Evolutionary conservation across 2,113 vertebrate species (phyloP).

Genomic region (Paradoxurus hermaphroditus): DNA sequence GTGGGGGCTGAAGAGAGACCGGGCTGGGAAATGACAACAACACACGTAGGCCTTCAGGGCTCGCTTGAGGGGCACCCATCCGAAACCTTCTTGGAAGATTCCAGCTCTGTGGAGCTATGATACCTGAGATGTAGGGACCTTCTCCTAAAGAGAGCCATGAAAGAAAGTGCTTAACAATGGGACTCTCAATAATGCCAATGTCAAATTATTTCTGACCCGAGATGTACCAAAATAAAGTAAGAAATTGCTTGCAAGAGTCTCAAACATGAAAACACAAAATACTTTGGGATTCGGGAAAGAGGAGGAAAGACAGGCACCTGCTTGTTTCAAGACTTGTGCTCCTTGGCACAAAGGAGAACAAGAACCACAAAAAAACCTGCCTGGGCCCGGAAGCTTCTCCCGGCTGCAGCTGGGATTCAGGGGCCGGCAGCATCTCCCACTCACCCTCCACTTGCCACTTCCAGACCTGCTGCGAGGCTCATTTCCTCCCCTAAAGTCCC

Average conservation of each 20-base stretch:
- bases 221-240: neutral
- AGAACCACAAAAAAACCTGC: neutral
- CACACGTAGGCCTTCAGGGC: neutral
- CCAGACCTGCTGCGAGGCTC: neutral
- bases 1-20: accelerated
- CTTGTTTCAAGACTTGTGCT: neutral
- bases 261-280: neutral
- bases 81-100: neutral
- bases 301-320: neutral
- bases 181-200: neutral
- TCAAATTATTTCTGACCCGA: neutral
- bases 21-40: neutral
- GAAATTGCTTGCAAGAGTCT: neutral
- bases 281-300: neutral
- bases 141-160: neutral
- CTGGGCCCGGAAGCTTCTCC: neutral
- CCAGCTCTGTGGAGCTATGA: neutral
- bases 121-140: neutral
- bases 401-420: neutral
- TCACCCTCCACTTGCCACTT: neutral
- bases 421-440: neutral
- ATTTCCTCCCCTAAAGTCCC: neutral
- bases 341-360: neutral
- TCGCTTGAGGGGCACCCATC: neutral
- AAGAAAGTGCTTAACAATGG: neutral